Evolutionary conservation across 2,888 invertebrate genomes (phyloP).

Genomic region (Alsophila aescularia): DNA sequence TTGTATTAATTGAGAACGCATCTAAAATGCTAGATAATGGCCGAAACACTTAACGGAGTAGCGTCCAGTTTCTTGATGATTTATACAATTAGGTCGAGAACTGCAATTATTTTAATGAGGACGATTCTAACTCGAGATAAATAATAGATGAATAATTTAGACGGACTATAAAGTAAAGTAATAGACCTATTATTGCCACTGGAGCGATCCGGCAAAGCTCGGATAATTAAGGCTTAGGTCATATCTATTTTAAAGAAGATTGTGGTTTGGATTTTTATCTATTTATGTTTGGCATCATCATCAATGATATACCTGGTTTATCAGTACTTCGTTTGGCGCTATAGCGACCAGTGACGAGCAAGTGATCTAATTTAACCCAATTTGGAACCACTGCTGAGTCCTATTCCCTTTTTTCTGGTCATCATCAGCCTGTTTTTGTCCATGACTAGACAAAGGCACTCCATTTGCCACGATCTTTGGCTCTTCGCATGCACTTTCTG

Average conservation of each 20-base stretch:
- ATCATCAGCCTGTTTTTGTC: too few species aligned
- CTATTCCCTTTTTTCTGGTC: too few species aligned
- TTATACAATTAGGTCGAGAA: slow-evolving; percentile 34
- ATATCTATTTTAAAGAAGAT: slow-evolving; percentile 1
- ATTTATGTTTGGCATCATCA: neutral
- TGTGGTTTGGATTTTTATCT: neutral
- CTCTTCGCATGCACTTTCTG: too few species aligned
- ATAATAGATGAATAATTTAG: slow-evolving; percentile 31
- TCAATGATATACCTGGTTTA: too few species aligned
- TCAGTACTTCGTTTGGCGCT: too few species aligned
- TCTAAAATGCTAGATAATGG: slow-evolving; percentile 10
- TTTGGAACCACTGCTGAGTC: too few species aligned
- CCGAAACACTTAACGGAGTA: slow-evolving; percentile 18
- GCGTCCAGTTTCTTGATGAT: slow-evolving; percentile 22
- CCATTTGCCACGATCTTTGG: too few species aligned
- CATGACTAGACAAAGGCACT: too few species aligned
- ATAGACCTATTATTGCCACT: slow-evolving; percentile 24
- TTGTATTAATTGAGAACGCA: slow-evolving; percentile 3
- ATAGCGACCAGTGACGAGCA: too few species aligned
- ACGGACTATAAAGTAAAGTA: slow-evolving; percentile 23
- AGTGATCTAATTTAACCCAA: too few species aligned
- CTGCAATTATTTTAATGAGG: slow-evolving; percentile 32
- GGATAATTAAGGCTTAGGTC: slow-evolving; percentile 11
- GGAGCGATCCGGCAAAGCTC: slow-evolving; percentile 6
- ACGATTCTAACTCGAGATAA: slow-evolving; percentile 30